Percentiles rank a stretch among this genome's conserved stretches.
These are phyloP conservation scores for Rissa tridactyla DNA, from an alignment of 2,113 vertebrate species.

Conservation along the genomic window DNA sequence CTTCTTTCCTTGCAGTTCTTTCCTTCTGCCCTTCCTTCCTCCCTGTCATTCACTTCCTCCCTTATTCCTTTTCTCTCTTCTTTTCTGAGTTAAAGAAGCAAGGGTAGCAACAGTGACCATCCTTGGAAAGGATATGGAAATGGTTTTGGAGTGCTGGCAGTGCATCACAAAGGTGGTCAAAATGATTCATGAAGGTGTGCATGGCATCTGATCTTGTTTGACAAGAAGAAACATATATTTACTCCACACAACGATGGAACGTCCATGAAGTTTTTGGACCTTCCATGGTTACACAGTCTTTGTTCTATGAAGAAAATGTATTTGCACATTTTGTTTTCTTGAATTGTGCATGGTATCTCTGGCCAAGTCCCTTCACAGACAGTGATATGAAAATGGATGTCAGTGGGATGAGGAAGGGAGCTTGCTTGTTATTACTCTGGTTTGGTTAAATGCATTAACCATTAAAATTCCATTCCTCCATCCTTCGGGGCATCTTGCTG, in stretches of 20 bases:
- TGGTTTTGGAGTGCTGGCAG: neutral
- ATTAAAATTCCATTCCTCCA: neutral
- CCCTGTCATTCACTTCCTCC: neutral
- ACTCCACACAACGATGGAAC: accelerated
- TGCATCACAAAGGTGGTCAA: neutral
- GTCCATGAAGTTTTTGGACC: neutral
- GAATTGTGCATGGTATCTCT: neutral
- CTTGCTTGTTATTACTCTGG: neutral
- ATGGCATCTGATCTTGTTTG: neutral
- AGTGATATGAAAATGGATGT: neutral
- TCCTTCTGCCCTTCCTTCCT: neutral
- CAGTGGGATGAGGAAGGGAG: neutral
- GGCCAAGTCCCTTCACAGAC: neutral
- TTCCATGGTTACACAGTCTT: neutral
- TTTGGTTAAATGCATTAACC: neutral
- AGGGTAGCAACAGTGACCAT: neutral
- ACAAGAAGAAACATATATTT: neutral
- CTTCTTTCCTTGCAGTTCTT: neutral
- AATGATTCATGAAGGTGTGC: neutral
- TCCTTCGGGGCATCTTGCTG: neutral
- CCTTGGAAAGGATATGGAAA: neutral
- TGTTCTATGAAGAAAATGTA: neutral
- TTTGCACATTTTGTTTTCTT: neutral
- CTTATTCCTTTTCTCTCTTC: neutral
- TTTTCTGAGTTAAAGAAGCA: neutral